Conservation (phyloP, 1,140 invertebrate genomes). For the Scaptomyza hsui region DNA sequence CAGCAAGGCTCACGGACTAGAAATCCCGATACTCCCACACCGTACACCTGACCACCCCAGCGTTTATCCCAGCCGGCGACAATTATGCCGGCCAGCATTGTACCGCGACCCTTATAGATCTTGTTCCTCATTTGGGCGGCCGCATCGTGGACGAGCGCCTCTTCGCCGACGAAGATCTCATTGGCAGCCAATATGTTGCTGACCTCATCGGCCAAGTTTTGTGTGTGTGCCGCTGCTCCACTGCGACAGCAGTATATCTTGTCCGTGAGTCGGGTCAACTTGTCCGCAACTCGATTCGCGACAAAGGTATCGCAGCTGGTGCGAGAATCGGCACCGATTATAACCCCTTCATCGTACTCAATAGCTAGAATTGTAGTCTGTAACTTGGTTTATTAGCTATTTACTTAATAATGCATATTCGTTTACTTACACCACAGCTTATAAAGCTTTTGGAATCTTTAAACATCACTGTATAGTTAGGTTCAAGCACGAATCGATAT, state of each 20-base stretch:
- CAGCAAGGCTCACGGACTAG: constrained; percentile 92
- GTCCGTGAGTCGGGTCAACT: constrained; percentile 96
- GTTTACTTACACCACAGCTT: constrained; percentile 6
- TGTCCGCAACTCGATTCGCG: constrained; percentile 96
- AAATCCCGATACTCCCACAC: constrained; percentile 96
- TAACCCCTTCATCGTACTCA: constrained; percentile 96
- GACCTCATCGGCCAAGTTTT: constrained; percentile 96
- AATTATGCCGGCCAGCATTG: constrained; percentile 94
- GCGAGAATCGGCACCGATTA: constrained; percentile 98
- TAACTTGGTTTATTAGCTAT: background rate
- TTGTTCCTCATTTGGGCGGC: constrained; percentile 95
- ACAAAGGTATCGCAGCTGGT: constrained; percentile 96
- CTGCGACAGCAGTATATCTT: constrained; percentile 98
- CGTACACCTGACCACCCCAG: constrained; percentile 94
- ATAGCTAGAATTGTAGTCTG: constrained; percentile 96
- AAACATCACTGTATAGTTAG: too few relatives aligned
- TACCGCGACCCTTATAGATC: constrained; percentile 97
- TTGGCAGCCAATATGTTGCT: constrained; percentile 86
- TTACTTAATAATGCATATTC: background rate
- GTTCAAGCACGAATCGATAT: too few relatives aligned
- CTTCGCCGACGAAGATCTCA: constrained; percentile 93
- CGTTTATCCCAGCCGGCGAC: constrained; percentile 96
- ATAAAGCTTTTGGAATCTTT: background rate
- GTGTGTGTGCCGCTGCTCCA: constrained; percentile 98
- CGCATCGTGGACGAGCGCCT: constrained; percentile 93